phyloP scores from a whole-genome alignment of 1,140 invertebrate genomes.

The Frieseomelitta varia region DNA sequence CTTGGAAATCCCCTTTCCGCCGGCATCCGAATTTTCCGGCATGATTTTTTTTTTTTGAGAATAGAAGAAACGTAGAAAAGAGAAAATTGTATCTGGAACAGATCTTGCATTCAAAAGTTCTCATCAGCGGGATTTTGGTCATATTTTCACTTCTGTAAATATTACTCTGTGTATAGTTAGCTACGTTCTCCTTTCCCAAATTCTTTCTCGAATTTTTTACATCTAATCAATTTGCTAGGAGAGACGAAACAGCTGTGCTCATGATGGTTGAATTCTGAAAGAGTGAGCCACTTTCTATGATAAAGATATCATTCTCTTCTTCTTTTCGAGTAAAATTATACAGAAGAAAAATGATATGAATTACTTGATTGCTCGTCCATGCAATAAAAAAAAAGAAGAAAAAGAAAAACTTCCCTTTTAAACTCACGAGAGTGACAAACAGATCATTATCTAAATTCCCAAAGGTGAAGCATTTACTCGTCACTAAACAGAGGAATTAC shows the following conservation, averaged over 20 bases:
- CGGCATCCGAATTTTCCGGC: not conserved
- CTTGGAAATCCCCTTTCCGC: slow-evolving; percentile 44
- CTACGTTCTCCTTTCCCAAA: not conserved
- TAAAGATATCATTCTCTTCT: too few species aligned
- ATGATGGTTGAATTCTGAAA: too few species aligned
- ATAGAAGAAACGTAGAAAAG: not conserved
- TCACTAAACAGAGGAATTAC: not conserved
- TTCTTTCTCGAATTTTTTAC: not conserved
- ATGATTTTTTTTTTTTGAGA: slow-evolving; percentile 1
- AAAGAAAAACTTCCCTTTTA: too few species aligned
- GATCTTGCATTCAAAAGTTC: not conserved
- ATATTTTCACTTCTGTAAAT: not conserved
- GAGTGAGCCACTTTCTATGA: too few species aligned
- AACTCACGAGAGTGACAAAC: too few species aligned
- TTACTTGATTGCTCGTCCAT: too few species aligned
- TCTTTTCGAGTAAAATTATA: too few species aligned
- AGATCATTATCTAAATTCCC: not conserved
- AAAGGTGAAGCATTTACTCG: not conserved
- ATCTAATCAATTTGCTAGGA: not conserved
- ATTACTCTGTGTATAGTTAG: not conserved
- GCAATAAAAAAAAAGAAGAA: too few species aligned
- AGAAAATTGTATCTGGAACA: too few species aligned
- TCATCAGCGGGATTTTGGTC: not conserved
- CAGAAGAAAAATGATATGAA: too few species aligned
- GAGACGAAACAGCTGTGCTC: too few species aligned